Base-by-base conservation (phyloP, 2,888 invertebrate genomes). In the Pyralis farinalis region DNA sequence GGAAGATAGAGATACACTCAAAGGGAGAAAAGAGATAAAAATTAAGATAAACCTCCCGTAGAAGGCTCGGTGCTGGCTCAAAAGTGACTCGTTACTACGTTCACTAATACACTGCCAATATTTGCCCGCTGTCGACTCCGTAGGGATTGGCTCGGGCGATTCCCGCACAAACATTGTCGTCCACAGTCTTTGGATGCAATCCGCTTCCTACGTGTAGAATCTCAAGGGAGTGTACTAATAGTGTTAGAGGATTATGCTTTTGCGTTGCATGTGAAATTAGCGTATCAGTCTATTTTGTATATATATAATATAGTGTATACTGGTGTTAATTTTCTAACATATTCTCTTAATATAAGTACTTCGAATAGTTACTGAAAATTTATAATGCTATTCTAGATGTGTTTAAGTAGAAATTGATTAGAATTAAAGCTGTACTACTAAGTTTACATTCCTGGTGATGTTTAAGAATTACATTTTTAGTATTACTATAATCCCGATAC, bases 81-180 rank as follows among this genome's bases (percentile, higher is more conserved):
- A 58, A 66, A 81, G 74, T 71, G 74, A 72, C 70, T 76, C 65
- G 79, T 74, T 78, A 72, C 69, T 59, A 55, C 56, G 55, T 61
- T 63, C 64, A 59, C 73, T 83, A 81, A 83, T 80, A 79, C 75
- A 76, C 61, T 70, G 71, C 75, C 80, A 82, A 84, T 85, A 84
- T 85, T 85, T 82, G 79, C 61, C 42, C 59, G 58, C 60, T 56
- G 58, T 58, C 62, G 62, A 63, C 68, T 71, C 77, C 65, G 51
- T 40, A 39, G 67, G 71, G 72, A 68, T 59, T 54, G 63, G 62
- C 51, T 58, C 63, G 70, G 63, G 63, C 63, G 69, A 58, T 63
- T 63, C 59, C 58, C 62, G 67, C 64, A 68, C 75, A 79, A 77
- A 78, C 77, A 81, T 63, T 72, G 71, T 71, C 63, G 53, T 60